Evolutionary conservation across 2,113 vertebrate genomes (phyloP).

Genomic region (Python bivittatus): DNA sequence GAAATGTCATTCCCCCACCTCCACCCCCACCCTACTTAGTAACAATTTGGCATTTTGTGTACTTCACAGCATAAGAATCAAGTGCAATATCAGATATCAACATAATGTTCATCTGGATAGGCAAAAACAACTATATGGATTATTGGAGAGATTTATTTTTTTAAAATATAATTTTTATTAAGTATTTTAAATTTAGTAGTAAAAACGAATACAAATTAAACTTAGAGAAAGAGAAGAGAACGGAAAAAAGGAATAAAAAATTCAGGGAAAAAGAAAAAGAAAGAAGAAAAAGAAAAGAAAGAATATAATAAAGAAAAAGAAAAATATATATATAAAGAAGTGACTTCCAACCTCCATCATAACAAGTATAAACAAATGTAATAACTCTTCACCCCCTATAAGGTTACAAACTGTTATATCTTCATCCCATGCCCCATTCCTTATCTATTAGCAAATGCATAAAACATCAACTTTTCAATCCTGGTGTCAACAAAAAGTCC

Average conservation of each 20-base stretch:
- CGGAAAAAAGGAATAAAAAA: background rate
- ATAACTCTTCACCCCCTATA: background rate
- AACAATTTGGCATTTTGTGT: background rate
- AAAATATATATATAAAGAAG: background rate
- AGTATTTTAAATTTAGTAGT: background rate
- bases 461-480: background rate
- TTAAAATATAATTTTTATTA: background rate
- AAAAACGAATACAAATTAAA: background rate
- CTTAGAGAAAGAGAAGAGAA: background rate
- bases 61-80: background rate
- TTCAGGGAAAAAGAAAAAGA: background rate
- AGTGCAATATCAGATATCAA: background rate
- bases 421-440: background rate
- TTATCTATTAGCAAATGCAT: background rate
- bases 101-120: background rate
- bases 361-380: background rate
- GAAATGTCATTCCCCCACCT: background rate
- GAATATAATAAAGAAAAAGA: background rate
- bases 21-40: background rate
- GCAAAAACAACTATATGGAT: background rate
- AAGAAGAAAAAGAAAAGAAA: background rate
- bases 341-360: background rate
- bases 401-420: background rate
- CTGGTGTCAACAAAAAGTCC: background rate
- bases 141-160: background rate